These are phyloP conservation scores for Mola mola DNA, from an alignment of 2,113 vertebrate genomes.

Conservation along the genomic window DNA sequence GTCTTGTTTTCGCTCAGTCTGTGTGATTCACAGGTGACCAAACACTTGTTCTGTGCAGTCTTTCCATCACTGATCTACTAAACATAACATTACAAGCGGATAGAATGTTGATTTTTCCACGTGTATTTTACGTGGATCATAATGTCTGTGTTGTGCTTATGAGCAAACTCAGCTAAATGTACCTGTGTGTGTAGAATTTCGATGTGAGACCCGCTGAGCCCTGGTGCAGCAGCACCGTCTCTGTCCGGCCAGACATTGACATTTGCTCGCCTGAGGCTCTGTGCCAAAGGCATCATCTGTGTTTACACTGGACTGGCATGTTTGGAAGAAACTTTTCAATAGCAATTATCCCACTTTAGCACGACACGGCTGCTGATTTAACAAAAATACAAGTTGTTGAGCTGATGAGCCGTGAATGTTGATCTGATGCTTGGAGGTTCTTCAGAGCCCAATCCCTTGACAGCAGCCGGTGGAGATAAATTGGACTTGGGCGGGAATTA, in stretches of 20 bases:
- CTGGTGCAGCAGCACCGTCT: conserved; percentile 13
- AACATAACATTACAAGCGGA: too few species aligned
- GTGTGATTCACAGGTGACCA: too few species aligned
- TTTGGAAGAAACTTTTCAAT: conserved; percentile 74
- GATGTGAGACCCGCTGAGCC: too few species aligned
- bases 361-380: conserved; percentile 62
- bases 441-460: conserved; percentile 46
- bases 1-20: too few species aligned
- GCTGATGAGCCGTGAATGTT: conserved; percentile 64
- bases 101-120: too few species aligned
- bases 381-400: conserved; percentile 68
- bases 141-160: too few species aligned
- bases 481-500: conserved; percentile 52
- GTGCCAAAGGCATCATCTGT: conserved; percentile 72
- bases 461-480: conserved; percentile 58
- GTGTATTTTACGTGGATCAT: too few species aligned
- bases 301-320: conserved; percentile 70
- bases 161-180: too few species aligned
- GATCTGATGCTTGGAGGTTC: conserved; percentile 65
- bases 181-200: too few species aligned
- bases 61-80: too few species aligned
- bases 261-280: conserved; percentile 64
- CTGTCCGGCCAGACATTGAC: conserved; percentile 42
- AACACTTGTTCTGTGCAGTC: too few species aligned
- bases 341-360: conserved; percentile 70